These are phyloP conservation scores for Procambarus clarkii DNA, from an alignment of 1,140 invertebrate genomes.

Conservation along the genomic window DNA sequence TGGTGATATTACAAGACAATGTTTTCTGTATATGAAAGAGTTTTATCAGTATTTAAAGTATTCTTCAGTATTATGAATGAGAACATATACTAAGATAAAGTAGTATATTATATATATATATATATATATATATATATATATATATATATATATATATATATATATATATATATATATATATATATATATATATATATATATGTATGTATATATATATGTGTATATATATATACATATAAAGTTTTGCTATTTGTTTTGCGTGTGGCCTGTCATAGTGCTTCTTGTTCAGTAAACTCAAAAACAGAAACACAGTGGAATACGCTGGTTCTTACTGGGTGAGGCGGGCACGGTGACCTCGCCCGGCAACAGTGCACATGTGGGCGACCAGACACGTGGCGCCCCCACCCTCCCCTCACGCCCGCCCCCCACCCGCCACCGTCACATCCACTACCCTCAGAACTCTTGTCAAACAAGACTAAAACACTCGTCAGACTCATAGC, in stretches of 20 bases:
- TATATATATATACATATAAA: conserved; percentile 23
- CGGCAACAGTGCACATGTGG: conserved; percentile 36
- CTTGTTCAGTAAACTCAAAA: conserved; percentile 37
- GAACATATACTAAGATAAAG: conserved; percentile 10
- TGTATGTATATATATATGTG: too few species aligned
- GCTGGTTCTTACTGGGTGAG: conserved; percentile 19
- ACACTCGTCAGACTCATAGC: neutral
- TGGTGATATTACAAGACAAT: conserved; percentile 46
- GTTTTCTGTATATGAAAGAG: conserved; percentile 24
- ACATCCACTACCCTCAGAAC: conserved; percentile 12
- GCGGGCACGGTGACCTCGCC: neutral
- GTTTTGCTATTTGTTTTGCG: conserved; percentile 46
- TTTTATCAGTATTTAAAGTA: conserved; percentile 45
- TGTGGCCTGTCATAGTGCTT: conserved; percentile 51
- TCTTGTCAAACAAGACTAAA: neutral
- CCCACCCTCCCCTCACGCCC: neutral
- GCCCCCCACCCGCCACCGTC: neutral
- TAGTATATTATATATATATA: neutral
- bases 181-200: too few species aligned
- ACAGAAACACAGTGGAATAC: conserved; percentile 61
- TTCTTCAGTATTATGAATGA: conserved; percentile 54
- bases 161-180: neutral
- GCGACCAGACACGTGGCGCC: conserved; percentile 25
- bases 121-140: too few species aligned
- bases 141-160: conserved; percentile 17